Conservation (phyloP, 2,113 vertebrate genomes). For the Phalacrocorax carbo region DNA sequence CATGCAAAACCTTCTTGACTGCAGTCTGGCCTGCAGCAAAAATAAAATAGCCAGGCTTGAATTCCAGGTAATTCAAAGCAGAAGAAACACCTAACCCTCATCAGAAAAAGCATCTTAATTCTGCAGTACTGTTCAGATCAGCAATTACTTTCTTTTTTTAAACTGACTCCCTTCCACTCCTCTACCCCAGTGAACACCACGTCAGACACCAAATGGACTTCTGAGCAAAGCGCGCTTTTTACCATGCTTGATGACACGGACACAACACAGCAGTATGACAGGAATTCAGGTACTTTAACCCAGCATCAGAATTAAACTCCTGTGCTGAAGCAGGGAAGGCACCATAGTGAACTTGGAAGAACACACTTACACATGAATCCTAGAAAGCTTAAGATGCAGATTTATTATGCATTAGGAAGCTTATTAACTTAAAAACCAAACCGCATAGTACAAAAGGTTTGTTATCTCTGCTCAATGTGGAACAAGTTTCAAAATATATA, state of each 20-base stretch:
- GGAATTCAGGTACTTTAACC: neutral
- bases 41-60: neutral
- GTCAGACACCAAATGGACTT: neutral
- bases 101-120: neutral
- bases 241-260: neutral
- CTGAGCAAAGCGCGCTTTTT: neutral
- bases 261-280: neutral
- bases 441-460: constrained; percentile 75
- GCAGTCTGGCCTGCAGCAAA: neutral
- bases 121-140: neutral
- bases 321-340: neutral
- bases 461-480: constrained; percentile 61
- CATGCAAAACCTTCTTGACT: neutral
- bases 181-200: neutral
- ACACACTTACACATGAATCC: neutral
- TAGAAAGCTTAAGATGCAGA: constrained; percentile 58
- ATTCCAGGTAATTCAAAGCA: neutral
- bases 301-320: neutral
- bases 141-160: neutral
- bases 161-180: neutral
- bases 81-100: neutral
- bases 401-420: constrained; percentile 79
- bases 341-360: neutral
- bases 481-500: constrained; percentile 81
- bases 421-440: constrained; percentile 76